Base-by-base conservation (phyloP, 1,140 invertebrate genomes). In the Chelonus insularis region DNA sequence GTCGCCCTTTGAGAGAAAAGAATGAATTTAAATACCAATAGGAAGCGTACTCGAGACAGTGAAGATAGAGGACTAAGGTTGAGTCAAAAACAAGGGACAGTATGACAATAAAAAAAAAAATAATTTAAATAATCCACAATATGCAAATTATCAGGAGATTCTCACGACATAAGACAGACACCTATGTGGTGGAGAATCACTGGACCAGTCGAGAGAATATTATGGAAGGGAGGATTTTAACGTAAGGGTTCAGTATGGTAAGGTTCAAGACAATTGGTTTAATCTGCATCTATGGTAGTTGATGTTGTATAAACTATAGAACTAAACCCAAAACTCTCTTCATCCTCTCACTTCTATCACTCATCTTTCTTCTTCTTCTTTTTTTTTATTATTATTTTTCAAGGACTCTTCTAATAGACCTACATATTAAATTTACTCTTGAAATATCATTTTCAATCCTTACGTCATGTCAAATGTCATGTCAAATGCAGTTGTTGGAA, bases 61-160 rank as follows among this genome's bases (percentile, higher is more conserved):
- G 21, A 45, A 45, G 41, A 50, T 8, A 50, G 20, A 23, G 21
- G 21, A 18, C 21, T 7, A 20, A 25, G 18, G 47, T 18, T 50
- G 21, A 21, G 47, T 50, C 47, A 50, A 50, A 50, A 50, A 50
- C 47, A 50, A 50, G 47, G 47, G 16, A 8, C 47, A 20, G 21
- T 12, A 12, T 37, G 12, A 37, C 18, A 18, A 50, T 18, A 50
- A 50, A 21, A 50, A 50, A 50, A 21, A 50, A 29, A 29, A 29
- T 50, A 11, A 50, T 50, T 50, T 50, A 25, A 50, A 50, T 50
- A 50, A 50, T 50, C 47, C 47, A 14, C 47, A 50, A 50, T 50
- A 50, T 50, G 47, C 18, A 21, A 50, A 50, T 50, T 50, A 23
- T 4, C n/a, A 21, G 21, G 12, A 50, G 21, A 50, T 50, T 50